These are phyloP conservation scores for Agrochola circellaris DNA, from an alignment of 2,888 invertebrate species.

Conservation along the genomic window DNA sequence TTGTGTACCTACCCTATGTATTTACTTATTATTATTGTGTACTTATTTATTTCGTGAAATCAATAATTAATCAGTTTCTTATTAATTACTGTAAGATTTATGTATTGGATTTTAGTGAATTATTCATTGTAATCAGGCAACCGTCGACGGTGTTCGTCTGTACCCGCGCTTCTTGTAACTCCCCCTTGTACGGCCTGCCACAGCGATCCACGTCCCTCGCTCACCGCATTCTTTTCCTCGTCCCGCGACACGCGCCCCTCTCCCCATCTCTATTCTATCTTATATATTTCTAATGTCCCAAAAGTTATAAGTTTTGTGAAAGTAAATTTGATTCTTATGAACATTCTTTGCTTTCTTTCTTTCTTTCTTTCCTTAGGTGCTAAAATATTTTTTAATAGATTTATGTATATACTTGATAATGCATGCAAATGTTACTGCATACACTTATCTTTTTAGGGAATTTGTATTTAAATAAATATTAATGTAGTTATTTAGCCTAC, in stretches of 20 bases:
- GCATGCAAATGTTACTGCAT: constrained; percentile 47
- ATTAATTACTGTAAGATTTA: constrained; percentile 46
- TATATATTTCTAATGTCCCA: constrained; percentile 45
- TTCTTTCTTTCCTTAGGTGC: constrained; percentile 47
- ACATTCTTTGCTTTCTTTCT: constrained; percentile 47
- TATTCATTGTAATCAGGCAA: constrained; percentile 48
- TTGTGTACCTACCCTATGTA: constrained; percentile 47
- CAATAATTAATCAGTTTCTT: constrained; percentile 47
- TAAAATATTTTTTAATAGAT: constrained; percentile 47
- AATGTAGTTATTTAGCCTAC: constrained; percentile 48
- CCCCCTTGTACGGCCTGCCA: constrained; percentile 47
- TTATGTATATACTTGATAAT: constrained; percentile 48
- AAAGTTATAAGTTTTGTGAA: constrained; percentile 48
- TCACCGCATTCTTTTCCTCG: constrained; percentile 48
- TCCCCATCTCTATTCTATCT: constrained; percentile 47
- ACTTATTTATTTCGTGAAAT: constrained; percentile 46
- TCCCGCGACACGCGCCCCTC: constrained; percentile 46
- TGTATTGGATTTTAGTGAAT: constrained; percentile 46
- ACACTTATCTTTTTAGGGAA: constrained; percentile 46
- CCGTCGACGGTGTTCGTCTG: constrained; percentile 46
- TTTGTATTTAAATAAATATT: constrained; percentile 48
- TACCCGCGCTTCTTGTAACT: constrained; percentile 47
- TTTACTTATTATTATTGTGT: constrained; percentile 46
- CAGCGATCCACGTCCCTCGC: constrained; percentile 47
- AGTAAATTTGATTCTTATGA: constrained; percentile 46